Conservation (phyloP, 1,140 invertebrate species). For the Marisa cornuarietis region DNA sequence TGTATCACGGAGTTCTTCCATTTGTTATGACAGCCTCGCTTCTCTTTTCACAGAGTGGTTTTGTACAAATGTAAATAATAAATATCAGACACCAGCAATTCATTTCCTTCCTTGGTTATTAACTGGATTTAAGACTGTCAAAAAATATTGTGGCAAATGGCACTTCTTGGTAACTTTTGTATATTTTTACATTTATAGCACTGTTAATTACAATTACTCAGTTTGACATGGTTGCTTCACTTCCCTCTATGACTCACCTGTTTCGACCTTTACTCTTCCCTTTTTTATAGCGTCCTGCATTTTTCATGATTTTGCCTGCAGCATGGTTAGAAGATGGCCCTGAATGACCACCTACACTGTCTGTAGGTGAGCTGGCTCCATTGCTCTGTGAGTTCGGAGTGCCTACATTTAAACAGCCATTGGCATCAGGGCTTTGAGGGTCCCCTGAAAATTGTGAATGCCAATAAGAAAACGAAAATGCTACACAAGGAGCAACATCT, state of each 20-base stretch:
- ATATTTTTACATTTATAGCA: background rate
- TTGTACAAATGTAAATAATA: too few species aligned
- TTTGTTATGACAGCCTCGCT: too few species aligned
- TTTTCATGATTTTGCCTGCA: conserved; percentile 66
- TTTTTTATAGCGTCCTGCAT: conserved; percentile 62
- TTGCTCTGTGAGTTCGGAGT: conserved; percentile 67
- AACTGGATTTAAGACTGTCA: background rate
- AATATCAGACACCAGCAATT: too few species aligned
- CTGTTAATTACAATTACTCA: background rate
- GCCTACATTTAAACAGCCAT: conserved; percentile 77
- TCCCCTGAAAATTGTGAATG: conserved; percentile 64
- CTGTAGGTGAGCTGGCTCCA: conserved; percentile 58
- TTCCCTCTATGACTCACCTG: conserved; percentile 42
- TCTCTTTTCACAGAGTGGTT: too few species aligned
- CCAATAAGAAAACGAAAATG: background rate
- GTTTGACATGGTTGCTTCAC: background rate
- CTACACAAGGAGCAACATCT: conserved; percentile 5
- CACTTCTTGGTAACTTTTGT: background rate
- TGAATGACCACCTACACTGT: conserved; percentile 31
- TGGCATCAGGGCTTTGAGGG: conserved; percentile 88
- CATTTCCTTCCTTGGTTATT: background rate
- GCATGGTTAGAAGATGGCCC: conserved; percentile 49
- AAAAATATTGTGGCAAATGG: background rate
- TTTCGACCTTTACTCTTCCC: conserved; percentile 64
- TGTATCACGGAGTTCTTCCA: too few species aligned